A percentile compares a stretch with the other conserved stretches of the same genome.
These are phyloP conservation scores for Lymantria monacha DNA, from an alignment of 2,888 invertebrate species.

Conservation along the genomic window DNA sequence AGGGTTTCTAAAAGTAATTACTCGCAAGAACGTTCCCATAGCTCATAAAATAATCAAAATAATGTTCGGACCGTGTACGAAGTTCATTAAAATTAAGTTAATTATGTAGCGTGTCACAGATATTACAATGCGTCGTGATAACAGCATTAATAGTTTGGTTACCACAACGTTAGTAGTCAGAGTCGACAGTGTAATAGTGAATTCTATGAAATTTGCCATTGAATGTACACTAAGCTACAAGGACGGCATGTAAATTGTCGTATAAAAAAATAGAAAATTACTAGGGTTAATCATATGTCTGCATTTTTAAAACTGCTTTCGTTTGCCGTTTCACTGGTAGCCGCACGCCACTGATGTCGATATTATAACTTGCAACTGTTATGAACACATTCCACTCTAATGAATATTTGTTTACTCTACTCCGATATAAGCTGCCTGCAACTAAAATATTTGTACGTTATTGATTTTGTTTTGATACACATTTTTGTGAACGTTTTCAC, in stretches of 20 bases:
- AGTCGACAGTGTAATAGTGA: slow-evolving; percentile 35
- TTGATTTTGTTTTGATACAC: slow-evolving; percentile 15
- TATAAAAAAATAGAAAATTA: slow-evolving; percentile 50
- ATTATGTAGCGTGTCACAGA: slow-evolving; percentile 27
- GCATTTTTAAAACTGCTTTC: slow-evolving; percentile 41
- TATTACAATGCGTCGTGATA: slow-evolving; percentile 18
- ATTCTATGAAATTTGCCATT: slow-evolving; percentile 42
- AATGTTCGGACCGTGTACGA: slow-evolving; percentile 15
- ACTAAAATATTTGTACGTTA: slow-evolving; percentile 9
- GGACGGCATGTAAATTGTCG: slow-evolving; percentile 44
- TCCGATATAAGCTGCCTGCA: slow-evolving; percentile 4
- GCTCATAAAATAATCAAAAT: slow-evolving; percentile 34
- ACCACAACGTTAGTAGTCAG: slow-evolving; percentile 22
- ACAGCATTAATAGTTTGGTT: slow-evolving; percentile 16
- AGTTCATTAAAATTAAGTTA: slow-evolving; percentile 32
- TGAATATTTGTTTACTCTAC: slow-evolving; percentile 20
- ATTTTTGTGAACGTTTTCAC: slow-evolving; percentile 1
- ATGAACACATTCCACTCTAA: slow-evolving; percentile 15
- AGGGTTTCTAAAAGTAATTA: slow-evolving; percentile 27
- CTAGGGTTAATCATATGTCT: slow-evolving; percentile 52
- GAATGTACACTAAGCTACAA: slow-evolving; percentile 9
- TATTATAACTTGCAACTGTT: slow-evolving; percentile 24
- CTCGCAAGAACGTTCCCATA: slow-evolving; percentile 22
- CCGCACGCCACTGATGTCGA: slow-evolving; percentile 26
- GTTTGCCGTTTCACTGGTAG: slow-evolving; percentile 22